phyloP scores from a whole-genome alignment of 2,797 vertebrate genomes.

The Anguilla anguilla region DNA sequence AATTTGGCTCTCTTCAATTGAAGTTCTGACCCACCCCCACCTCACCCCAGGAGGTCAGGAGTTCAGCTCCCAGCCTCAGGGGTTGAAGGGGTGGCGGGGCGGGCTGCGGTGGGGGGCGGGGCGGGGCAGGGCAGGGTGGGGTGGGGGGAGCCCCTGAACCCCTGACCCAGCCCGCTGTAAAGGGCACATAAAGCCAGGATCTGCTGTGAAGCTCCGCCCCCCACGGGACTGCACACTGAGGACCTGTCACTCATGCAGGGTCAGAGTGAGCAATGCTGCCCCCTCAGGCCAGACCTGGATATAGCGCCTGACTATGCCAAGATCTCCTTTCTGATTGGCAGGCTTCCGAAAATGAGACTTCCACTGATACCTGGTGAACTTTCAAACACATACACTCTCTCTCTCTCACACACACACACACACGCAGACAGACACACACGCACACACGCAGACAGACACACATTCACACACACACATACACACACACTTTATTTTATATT shows the following conservation, averaged over 20 bases:
- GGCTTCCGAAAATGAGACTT: neutral
- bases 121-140: no score
- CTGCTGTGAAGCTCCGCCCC: constrained; percentile 57
- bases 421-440: neutral
- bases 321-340: neutral
- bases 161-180: constrained; percentile 75
- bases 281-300: constrained; percentile 48
- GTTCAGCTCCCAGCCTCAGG: constrained; percentile 76
- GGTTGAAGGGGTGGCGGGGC: constrained; percentile 63
- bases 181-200: constrained; percentile 57
- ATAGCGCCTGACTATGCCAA: constrained; percentile 28
- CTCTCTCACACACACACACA: neutral
- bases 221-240: neutral
- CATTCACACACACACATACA: neutral
- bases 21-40: constrained; percentile 59
- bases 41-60: constrained; percentile 71
- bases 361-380: neutral
- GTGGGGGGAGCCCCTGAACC: constrained; percentile 61
- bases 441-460: neutral
- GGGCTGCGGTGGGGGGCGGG: neutral
- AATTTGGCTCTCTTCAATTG: constrained; percentile 78
- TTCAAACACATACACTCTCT: neutral
- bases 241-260: constrained; percentile 36
- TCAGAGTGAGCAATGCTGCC: constrained; percentile 56
- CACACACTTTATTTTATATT: neutral